These are phyloP conservation scores for Drosophila ironensis DNA, from an alignment of 1,140 invertebrate species.

Conservation along the genomic window DNA sequence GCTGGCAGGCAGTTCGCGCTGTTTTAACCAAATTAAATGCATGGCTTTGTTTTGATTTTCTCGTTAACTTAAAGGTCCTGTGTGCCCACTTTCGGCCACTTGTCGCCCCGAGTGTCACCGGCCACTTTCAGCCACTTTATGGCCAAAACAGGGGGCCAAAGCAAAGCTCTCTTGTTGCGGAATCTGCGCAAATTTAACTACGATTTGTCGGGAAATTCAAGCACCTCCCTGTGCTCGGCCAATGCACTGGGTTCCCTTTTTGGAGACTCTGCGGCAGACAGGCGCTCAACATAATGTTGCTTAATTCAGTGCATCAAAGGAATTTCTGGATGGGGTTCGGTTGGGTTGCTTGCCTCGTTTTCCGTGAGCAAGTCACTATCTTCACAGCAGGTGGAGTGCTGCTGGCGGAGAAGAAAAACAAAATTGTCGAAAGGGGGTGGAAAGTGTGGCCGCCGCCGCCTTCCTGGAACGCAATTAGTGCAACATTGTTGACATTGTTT, in stretches of 20 bases:
- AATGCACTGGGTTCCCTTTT: conserved; percentile 58
- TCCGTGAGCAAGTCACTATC: too few species aligned
- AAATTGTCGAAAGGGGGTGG: neutral
- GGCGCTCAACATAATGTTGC: conserved; percentile 63
- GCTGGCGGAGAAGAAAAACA: neutral
- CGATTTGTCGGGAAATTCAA: too few species aligned
- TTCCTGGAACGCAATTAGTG: conserved; percentile 74
- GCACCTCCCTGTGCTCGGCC: too few species aligned
- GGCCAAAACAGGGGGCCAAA: too few species aligned
- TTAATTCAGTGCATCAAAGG: conserved; percentile 64
- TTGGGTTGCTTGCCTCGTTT: too few species aligned
- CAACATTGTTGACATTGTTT: conserved; percentile 67
- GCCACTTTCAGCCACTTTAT: conserved; percentile 16
- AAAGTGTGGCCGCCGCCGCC: conserved; percentile 38
- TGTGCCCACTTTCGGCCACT: neutral
- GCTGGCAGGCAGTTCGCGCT: neutral
- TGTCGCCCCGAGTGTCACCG: conserved; percentile 15
- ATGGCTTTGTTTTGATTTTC: neutral
- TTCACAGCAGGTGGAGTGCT: neutral
- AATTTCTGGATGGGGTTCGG: conserved; percentile 11
- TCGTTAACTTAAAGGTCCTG: neutral
- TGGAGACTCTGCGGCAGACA: conserved; percentile 15
- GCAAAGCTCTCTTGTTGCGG: too few species aligned
- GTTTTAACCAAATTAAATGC: conserved; percentile 14
- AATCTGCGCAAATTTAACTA: too few species aligned